Conservation (phyloP, 2,888 invertebrate genomes). For the Acanthosepion pharaonis region DNA sequence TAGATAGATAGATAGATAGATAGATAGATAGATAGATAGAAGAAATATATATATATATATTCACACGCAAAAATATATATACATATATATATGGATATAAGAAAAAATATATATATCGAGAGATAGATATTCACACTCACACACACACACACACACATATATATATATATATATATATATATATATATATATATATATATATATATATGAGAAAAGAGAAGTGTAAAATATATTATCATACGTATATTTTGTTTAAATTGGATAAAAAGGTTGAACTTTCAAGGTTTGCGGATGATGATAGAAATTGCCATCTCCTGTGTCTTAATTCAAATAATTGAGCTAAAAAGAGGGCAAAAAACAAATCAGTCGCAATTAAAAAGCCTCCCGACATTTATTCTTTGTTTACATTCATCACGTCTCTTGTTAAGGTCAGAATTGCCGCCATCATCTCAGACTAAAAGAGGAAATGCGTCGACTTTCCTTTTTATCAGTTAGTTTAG, state of each 20-base stretch:
- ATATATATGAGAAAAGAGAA: no score
- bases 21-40: no score
- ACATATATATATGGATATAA: no score
- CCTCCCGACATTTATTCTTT: constrained; percentile 11
- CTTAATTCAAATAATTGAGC: background rate
- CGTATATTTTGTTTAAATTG: background rate
- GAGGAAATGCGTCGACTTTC: background rate
- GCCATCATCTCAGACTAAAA: constrained; percentile 9
- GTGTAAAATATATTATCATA: no score
- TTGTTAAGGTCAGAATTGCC: constrained; percentile 9
- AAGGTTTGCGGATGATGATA: background rate
- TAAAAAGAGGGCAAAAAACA: background rate
- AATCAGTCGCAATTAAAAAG: background rate
- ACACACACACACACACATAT: no score
- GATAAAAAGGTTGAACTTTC: background rate
- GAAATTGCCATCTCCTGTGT: background rate
- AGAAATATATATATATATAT: no score
- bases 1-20: no score
- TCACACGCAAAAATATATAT: no score
- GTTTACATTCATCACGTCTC: constrained; percentile 5
- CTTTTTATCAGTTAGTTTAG: background rate
- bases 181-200: background rate
- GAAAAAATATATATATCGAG: no score
- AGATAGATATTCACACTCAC: no score
- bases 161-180: no score